Conservation (phyloP, 2,113 vertebrate genomes). For the Lepidothrix coronata region DNA sequence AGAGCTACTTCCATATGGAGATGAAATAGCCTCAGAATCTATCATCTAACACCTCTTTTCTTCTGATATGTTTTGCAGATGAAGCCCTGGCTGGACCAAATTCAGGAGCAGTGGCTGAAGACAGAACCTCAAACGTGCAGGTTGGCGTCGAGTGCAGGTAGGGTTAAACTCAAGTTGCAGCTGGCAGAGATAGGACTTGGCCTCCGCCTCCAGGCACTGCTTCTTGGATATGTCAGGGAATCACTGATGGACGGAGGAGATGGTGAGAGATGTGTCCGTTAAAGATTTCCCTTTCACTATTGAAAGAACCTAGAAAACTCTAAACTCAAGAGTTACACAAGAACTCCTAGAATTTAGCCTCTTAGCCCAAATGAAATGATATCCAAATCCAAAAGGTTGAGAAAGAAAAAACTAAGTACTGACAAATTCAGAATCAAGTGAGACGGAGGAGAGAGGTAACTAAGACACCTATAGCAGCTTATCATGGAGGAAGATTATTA, state of each 20-base stretch:
- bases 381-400: not conserved
- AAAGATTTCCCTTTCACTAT: not conserved
- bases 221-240: not conserved
- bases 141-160: not conserved
- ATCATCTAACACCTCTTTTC: not conserved
- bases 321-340: not conserved
- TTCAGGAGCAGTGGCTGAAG: not conserved
- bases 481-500: conserved; percentile 62
- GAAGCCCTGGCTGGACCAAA: not conserved
- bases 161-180: not conserved
- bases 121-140: not conserved
- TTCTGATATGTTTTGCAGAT: conserved; percentile 12
- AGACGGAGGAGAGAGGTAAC: not conserved
- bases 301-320: not conserved
- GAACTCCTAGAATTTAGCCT: not conserved
- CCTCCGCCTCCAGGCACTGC: not conserved
- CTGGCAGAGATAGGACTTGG: not conserved
- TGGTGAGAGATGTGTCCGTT: not conserved
- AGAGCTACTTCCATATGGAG: not conserved
- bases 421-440: not conserved
- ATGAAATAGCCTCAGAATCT: not conserved
- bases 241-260: not conserved
- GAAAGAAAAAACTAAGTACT: not conserved
- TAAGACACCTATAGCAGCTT: conserved; percentile 27
- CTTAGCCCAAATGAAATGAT: not conserved